A percentile compares a stretch with the other conserved stretches of the same genome.
These are phyloP conservation scores for Pristionchus exspectatus DNA, from an alignment of 2,888 invertebrate genomes.

Conservation along the genomic window DNA sequence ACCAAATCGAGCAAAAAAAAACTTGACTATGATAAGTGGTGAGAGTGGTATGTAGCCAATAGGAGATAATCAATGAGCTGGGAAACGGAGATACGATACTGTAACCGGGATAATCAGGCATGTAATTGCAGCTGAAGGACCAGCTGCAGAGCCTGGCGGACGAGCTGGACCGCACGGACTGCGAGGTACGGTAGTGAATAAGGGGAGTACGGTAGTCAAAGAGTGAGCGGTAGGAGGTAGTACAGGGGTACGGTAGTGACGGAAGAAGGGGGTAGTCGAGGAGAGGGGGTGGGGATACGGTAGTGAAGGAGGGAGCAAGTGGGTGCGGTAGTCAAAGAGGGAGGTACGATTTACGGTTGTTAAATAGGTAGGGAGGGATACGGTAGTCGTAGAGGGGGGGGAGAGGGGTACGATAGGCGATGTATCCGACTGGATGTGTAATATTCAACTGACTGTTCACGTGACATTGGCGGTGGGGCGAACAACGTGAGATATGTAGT, in stretches of 20 bases:
- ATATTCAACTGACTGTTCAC: no score
- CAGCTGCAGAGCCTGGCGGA: neutral
- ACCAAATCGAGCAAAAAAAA: no score
- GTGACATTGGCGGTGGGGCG: no score
- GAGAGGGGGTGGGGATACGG: neutral
- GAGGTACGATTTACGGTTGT: neutral
- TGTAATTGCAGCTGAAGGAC: neutral
- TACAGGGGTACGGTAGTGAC: neutral
- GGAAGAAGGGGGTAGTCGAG: neutral
- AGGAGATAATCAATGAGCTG: no score
- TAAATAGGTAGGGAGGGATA: neutral
- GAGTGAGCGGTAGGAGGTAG: neutral
- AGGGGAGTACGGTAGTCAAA: neutral
- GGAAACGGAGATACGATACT: no score
- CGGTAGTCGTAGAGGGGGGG: neutral
- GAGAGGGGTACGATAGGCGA: neutral
- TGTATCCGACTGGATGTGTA: no score
- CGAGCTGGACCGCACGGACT: slow-evolving; percentile 20
- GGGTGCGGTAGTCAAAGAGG: no score
- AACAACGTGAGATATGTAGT: no score
- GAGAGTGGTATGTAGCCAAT: no score
- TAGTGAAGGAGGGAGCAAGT: neutral
- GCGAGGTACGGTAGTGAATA: slow-evolving; percentile 18
- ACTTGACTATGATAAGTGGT: no score
- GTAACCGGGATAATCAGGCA: neutral